phyloP scores from a whole-genome alignment of 2,888 invertebrate species.

The Pseudococcus longispinus region DNA sequence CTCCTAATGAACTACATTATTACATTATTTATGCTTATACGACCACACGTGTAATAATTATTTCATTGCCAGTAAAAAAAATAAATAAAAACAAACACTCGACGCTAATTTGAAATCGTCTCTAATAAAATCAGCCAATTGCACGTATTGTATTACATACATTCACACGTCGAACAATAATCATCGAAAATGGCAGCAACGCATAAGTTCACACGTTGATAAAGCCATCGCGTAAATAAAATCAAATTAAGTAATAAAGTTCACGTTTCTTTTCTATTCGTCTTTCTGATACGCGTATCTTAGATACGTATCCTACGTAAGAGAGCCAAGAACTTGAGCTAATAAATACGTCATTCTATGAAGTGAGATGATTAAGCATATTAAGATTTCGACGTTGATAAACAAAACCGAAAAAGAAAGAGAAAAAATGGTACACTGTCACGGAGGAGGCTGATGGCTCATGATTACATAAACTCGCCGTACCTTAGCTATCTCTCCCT shows the following conservation, averaged over 20 bases:
- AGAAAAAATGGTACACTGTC: not conserved
- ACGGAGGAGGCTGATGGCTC: not conserved
- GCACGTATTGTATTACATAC: not conserved
- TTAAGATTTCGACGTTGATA: constrained; percentile 15
- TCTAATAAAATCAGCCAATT: not conserved
- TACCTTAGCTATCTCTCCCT: not conserved
- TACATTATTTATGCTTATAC: not conserved
- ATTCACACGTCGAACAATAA: constrained; percentile 4
- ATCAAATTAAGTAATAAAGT: constrained; percentile 6
- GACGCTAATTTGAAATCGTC: not conserved
- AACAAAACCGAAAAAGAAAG: not conserved
- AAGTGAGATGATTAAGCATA: constrained; percentile 3
- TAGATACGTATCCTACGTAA: not conserved
- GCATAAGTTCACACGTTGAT: not conserved
- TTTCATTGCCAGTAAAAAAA: no score
- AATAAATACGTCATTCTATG: not conserved
- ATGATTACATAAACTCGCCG: not conserved
- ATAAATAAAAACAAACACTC: not conserved
- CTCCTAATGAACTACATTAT: not conserved
- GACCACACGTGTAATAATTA: not conserved
- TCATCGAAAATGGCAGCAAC: not conserved
- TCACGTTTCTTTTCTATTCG: not conserved
- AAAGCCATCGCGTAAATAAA: not conserved
- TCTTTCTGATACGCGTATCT: not conserved
- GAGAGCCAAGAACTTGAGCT: not conserved